A percentile compares a stretch with the other conserved stretches of the same genome.
These are phyloP conservation scores for Stichodactyla mertensii DNA, from an alignment of 64 coral and sea anemone genomes.

Conservation along the genomic window DNA sequence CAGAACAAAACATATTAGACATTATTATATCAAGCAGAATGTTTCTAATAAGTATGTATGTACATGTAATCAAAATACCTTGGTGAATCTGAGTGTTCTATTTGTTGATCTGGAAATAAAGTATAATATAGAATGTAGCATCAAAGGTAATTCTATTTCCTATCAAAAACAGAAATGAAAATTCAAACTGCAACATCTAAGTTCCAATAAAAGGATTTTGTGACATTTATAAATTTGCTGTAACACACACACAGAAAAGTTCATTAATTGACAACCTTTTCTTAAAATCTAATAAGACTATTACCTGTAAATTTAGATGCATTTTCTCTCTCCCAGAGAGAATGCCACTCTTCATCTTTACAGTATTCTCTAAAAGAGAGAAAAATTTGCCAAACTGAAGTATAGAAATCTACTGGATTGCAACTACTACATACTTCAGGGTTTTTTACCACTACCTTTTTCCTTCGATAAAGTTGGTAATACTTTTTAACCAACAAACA, in stretches of 20 bases:
- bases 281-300: neutral
- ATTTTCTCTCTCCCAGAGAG: constrained; percentile 47
- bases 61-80: neutral
- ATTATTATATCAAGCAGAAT: neutral
- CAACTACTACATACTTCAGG: no score
- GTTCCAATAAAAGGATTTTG: no score
- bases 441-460: no score
- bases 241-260: no score
- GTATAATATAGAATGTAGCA: neutral
- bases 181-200: no score
- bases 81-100: neutral
- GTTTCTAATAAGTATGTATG: neutral
- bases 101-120: constrained; percentile 8
- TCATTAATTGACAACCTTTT: no score
- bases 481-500: no score
- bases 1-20: neutral
- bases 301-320: neutral
- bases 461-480: no score
- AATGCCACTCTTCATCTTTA: constrained; percentile 60
- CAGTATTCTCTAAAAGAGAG: constrained; percentile 62
- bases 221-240: no score
- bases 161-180: neutral
- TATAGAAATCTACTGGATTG: no score
- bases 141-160: no score
- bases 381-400: neutral